phyloP scores from a whole-genome alignment of 2,797 vertebrate genomes.

The Eurystomus glaucurus region DNA sequence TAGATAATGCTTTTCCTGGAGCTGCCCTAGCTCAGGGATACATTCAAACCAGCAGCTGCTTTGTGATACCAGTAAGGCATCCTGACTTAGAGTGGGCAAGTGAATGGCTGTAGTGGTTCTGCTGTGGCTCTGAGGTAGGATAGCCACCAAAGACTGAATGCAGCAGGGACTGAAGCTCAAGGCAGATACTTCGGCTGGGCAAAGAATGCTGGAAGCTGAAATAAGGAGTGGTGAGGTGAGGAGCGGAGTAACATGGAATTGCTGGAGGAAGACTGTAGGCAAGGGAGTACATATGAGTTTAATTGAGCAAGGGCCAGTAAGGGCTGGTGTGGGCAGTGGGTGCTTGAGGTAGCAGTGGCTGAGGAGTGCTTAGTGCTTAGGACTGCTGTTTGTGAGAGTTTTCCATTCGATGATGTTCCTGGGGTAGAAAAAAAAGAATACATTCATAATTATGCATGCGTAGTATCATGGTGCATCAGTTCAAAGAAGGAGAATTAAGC shows the following conservation, averaged over 20 bases:
- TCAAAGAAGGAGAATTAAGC: neutral
- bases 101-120: neutral
- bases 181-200: neutral
- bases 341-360: neutral
- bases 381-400: neutral
- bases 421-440: neutral
- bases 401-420: neutral
- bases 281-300: neutral
- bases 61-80: neutral
- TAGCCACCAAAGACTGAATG: rapidly evolving
- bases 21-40: neutral
- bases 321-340: too few species aligned
- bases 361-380: neutral
- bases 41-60: neutral
- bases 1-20: neutral
- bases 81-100: neutral
- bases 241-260: neutral
- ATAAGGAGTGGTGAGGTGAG: neutral
- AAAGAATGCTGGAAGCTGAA: neutral
- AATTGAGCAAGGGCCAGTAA: neutral
- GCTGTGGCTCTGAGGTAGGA: neutral
- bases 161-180: neutral
- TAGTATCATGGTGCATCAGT: neutral
- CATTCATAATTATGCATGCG: neutral
- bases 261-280: neutral